Evolutionary conservation across 2,797 vertebrate species (phyloP), one percentile per base, ranked within the genome.

Genomic region (Rhinoraja longicauda): DNA sequence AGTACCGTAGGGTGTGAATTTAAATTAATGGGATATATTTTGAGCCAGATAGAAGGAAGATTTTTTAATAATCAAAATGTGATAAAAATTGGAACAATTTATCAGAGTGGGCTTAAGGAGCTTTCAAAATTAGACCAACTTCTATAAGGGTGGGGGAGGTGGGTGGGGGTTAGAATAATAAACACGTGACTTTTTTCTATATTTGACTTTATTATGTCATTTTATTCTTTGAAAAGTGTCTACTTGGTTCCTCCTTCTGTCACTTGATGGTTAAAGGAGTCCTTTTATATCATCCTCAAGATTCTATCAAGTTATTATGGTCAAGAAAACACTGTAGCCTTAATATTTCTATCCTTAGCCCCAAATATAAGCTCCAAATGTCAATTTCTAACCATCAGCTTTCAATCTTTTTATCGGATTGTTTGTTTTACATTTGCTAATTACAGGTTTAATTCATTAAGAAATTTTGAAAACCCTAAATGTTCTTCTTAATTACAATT

Each of bases 1-100:
- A 88, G 32, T 67, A 67, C 21, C 84, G 67, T 62, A 64, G 62
- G 62, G 88, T 62, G 62, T 86, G 62, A 62, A 62, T 86, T 67
- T 67, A 88, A 88, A 67, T 88, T 88, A 67, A n/a, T 67, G n/a
- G 17, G 62, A 67, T 64, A 88, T 88, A 88, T n/a, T 67, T 36
- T 88, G 32, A 86, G 59, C 59, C 7, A 64, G 13, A 67, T 67
- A 88, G 59, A 21, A 32, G n/a, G 17, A 64, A 88, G 29, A 19
- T 64, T 88, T 88, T 7, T 36, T 36, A 4, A 21, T 19, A 21
- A 67, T 88, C 62, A 88, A 67, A 67, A 32, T n/a, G n/a, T 88
- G n/a, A 36, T 88, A 36, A 36, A 67, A 64, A 67, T 88, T 67
- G 84, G 62, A 32, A 36, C n/a, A 88, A 88, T 67, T 88, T 88